phyloP scores from a whole-genome alignment of 23 tunicate species.

The Phallusia fumigata region DNA sequence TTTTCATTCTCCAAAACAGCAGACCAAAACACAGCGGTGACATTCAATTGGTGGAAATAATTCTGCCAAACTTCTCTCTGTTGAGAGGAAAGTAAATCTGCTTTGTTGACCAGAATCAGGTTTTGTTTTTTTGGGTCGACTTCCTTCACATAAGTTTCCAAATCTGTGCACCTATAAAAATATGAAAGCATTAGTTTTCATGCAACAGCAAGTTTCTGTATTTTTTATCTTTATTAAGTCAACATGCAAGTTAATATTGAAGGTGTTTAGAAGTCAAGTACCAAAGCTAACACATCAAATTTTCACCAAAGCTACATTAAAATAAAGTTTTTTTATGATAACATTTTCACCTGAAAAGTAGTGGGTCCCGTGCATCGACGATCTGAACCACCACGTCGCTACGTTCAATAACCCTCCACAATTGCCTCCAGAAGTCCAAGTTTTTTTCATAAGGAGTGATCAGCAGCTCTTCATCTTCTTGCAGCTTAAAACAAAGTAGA shows the following conservation, averaged over 20 bases:
- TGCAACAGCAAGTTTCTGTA: background rate
- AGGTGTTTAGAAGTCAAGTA: no score
- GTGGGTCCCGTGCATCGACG: conserved; percentile 95
- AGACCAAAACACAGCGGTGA: conserved; percentile 81
- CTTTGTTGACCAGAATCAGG: conserved; percentile 88
- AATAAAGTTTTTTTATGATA: background rate
- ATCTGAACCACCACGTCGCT: conserved; percentile 94
- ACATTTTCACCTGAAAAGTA: conserved; percentile 50
- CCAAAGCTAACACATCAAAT: no score
- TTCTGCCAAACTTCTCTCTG: conserved; percentile 77
- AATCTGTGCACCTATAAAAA: conserved; percentile 49
- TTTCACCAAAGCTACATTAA: no score
- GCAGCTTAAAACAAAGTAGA: conserved; percentile 27
- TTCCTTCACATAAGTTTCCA: conserved; percentile 85
- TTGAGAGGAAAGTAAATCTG: conserved; percentile 70
- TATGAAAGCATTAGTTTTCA: background rate
- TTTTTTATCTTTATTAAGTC: no score
- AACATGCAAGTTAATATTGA: no score
- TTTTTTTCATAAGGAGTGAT: conserved; percentile 96
- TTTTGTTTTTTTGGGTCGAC: conserved; percentile 62
- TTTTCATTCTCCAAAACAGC: conserved; percentile 83
- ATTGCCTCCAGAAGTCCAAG: conserved; percentile 97
- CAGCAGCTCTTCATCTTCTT: conserved; percentile 51
- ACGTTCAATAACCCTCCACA: conserved; percentile 96
- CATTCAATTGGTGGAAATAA: conserved; percentile 64